phyloP scores from a whole-genome alignment of 2,113 vertebrate species.

The Psephotus haematonotus region DNA sequence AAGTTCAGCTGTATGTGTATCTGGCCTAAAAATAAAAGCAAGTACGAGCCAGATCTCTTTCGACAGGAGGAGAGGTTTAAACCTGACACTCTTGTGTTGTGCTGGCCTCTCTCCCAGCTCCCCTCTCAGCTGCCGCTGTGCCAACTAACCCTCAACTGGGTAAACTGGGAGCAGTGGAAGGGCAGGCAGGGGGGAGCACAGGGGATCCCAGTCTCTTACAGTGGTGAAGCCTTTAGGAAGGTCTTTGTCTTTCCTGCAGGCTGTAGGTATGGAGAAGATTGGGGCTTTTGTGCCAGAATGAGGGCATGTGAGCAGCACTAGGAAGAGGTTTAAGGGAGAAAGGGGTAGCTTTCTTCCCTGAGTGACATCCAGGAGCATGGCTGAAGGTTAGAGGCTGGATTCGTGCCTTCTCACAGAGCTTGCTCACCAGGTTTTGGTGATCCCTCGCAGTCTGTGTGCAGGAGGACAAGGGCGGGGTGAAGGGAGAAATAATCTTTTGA shows the following conservation, averaged over 20 bases:
- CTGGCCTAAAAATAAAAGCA: conserved; percentile 55
- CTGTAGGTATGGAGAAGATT: fast-evolving
- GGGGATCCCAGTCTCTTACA: background rate
- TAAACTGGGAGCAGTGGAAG: background rate
- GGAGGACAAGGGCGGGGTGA: background rate
- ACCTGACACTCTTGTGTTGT: background rate
- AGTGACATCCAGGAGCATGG: background rate
- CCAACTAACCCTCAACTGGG: background rate
- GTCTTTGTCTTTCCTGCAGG: background rate
- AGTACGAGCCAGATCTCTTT: background rate
- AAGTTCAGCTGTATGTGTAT: background rate
- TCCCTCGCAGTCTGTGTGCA: background rate
- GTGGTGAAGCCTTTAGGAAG: background rate
- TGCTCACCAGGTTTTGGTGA: background rate
- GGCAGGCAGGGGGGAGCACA: no score
- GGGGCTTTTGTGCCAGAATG: background rate
- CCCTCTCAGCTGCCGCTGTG: background rate
- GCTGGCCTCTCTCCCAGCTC: background rate
- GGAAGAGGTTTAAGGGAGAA: background rate
- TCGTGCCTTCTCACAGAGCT: background rate
- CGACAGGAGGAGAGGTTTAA: background rate
- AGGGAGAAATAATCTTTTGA: background rate
- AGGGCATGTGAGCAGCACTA: background rate
- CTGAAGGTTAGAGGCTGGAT: background rate
- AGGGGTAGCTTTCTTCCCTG: background rate